Evolutionary conservation across 2,888 invertebrate genomes (phyloP), one percentile per base, ranked within the genome.

Genomic region (Brassicogethes aeneus): DNA sequence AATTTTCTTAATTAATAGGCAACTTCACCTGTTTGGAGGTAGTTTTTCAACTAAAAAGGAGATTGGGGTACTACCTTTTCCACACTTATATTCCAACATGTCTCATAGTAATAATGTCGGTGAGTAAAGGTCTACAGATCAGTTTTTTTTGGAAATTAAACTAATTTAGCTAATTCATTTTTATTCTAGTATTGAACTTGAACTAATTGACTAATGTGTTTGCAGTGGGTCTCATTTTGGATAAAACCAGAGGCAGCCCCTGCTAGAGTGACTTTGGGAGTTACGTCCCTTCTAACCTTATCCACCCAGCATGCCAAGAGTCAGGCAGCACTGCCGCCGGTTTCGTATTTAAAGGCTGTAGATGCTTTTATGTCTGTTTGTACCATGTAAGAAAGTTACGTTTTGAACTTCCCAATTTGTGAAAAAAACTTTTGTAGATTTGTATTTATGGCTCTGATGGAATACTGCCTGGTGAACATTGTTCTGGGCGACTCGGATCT

Each of bases 151-250:
- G n/a, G n/a, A n/a, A n/a, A n/a, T n/a, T n/a, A n/a, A n/a, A n/a
- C n/a, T n/a, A n/a, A n/a, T n/a, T n/a, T n/a, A n/a, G n/a, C n/a
- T n/a, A n/a, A n/a, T n/a, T n/a, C 2, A 3, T 7, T 7, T 34
- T 17, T 29, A 29, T n/a, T n/a, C n/a, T n/a, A n/a, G n/a, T n/a
- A n/a, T n/a, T n/a, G n/a, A n/a, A n/a, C n/a, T n/a, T n/a, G n/a
- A n/a, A n/a, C n/a, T n/a, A n/a, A n/a, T n/a, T n/a, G n/a, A n/a
- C n/a, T n/a, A n/a, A n/a, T n/a, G n/a, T n/a, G n/a, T n/a, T n/a
- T n/a, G n/a, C n/a, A 88, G 79, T 92, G 92, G 92, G 87, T 92
- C 2, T 91, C 91, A 0, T 93, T 93, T 70, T 93, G 92, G 92
- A 91, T 93, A 56, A 91, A 91, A 64, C 91, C 91, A 0, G 93